Evolutionary conservation across 2,797 vertebrate genomes (phyloP).

Genomic region (Pterois miles): DNA sequence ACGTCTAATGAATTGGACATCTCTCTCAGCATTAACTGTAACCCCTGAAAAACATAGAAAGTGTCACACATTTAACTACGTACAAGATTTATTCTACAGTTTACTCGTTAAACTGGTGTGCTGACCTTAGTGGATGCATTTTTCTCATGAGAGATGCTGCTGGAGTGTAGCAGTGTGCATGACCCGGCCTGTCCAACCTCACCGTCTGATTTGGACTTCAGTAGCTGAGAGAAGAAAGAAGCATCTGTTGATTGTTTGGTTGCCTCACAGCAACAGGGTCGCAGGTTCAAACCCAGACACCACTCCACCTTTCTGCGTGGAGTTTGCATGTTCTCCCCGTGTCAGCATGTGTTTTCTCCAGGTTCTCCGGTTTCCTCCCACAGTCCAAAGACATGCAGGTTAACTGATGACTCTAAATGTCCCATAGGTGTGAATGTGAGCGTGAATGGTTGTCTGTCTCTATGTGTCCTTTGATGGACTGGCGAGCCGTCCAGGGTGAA

Average conservation of each 20-base stretch:
- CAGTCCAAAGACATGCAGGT: too few species aligned
- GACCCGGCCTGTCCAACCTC: conserved; percentile 74
- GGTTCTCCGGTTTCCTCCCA: too few species aligned
- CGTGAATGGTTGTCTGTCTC: too few species aligned
- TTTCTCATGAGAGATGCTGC: conserved; percentile 82
- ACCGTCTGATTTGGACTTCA: conserved; percentile 87
- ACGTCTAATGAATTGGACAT: conserved; percentile 83
- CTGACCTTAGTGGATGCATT: conserved; percentile 88
- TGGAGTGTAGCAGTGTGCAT: conserved; percentile 81
- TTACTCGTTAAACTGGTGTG: background rate
- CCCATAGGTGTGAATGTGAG: too few species aligned
- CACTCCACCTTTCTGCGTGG: too few species aligned
- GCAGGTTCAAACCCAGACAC: too few species aligned
- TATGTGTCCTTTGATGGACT: too few species aligned
- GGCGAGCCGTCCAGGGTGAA: too few species aligned
- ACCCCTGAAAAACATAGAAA: conserved; percentile 71
- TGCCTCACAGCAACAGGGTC: too few species aligned
- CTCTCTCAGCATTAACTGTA: conserved; percentile 88
- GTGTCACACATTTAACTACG: conserved; percentile 10
- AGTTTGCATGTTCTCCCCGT: too few species aligned
- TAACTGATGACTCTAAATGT: too few species aligned
- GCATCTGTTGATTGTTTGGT: background rate
- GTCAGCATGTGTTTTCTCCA: too few species aligned
- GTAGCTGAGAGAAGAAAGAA: conserved; percentile 79
- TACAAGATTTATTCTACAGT: background rate